Evolutionary conservation across 53 echinoderm and acorn worm species (phyloP).

Genomic region (Holothuria leucospilota): DNA sequence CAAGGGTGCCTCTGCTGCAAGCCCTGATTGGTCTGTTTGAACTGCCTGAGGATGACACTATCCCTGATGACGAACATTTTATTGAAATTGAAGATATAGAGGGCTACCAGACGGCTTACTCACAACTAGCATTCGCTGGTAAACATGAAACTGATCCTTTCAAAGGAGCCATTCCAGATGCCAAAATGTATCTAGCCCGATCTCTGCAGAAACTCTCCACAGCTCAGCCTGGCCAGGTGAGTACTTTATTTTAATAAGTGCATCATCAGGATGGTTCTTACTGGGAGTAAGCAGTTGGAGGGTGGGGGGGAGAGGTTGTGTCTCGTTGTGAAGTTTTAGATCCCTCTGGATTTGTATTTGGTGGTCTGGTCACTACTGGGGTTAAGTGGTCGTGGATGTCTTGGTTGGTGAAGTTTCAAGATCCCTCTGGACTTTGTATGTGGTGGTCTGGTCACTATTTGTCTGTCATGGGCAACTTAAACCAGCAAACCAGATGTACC

Average conservation of each 20-base stretch:
- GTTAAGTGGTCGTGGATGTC: too few species aligned
- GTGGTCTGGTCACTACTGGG: too few species aligned
- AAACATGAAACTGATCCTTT: conserved; percentile 90
- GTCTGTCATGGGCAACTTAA: too few species aligned
- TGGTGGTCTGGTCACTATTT: too few species aligned
- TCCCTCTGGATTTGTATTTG: too few species aligned
- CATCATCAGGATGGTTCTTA: not conserved
- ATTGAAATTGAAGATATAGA: conserved; percentile 97
- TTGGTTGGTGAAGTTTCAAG: not conserved
- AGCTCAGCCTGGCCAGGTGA: conserved; percentile 85
- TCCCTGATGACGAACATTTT: conserved; percentile 97
- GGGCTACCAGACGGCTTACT: conserved; percentile 93
- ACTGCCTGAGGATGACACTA: conserved; percentile 84
- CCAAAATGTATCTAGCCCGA: conserved; percentile 86
- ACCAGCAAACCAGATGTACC: too few species aligned
- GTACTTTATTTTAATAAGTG: not conserved
- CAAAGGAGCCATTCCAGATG: conserved; percentile 69
- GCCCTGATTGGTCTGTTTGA: conserved; percentile 93
- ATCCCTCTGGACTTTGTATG: too few species aligned
- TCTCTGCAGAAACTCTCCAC: conserved; percentile 75
- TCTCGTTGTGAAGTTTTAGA: not conserved
- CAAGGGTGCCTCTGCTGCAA: conserved; percentile 85
- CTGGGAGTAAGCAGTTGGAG: not conserved
- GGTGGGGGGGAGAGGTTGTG: not conserved
- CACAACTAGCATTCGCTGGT: conserved; percentile 87